phyloP scores from a whole-genome alignment of 2,113 vertebrate species.

The Galemys pyrenaicus region DNA sequence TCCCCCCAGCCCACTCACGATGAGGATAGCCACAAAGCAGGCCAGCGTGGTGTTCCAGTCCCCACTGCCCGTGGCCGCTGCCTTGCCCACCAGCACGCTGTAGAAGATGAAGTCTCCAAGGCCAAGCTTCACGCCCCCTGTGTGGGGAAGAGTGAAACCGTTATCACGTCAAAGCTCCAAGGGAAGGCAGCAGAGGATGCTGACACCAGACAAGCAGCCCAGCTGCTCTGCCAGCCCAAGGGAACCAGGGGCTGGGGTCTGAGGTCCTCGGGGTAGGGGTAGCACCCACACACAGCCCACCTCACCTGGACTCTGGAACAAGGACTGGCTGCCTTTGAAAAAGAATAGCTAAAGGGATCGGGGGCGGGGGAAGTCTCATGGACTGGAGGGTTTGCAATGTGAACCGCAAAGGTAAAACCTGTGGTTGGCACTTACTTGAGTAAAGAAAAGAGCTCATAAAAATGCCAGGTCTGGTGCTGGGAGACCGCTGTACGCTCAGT shows the following conservation, averaged over 20 bases:
- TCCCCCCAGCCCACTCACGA: slow-evolving; percentile 87
- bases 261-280: too few relatives aligned
- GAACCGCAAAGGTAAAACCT: not conserved
- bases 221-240: not conserved
- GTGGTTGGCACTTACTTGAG: not conserved
- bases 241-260: too few relatives aligned
- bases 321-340: not conserved
- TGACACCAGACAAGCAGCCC: too few relatives aligned
- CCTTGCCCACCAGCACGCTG: slow-evolving; percentile 98
- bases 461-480: not conserved
- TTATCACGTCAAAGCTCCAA: not conserved
- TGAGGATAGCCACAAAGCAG: slow-evolving; percentile 98
- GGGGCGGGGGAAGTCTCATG: fast-evolving
- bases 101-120: slow-evolving; percentile 99
- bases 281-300: not conserved
- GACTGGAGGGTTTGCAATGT: not conserved
- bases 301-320: not conserved
- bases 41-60: slow-evolving; percentile 99
- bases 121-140: slow-evolving; percentile 97
- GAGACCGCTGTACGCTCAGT: not conserved
- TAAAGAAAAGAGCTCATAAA: not conserved
- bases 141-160: fast-evolving
- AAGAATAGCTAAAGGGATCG: not conserved
- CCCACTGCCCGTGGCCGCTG: slow-evolving; percentile 92
- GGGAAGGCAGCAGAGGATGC: not conserved